Conservation (phyloP, 2,888 invertebrate species). For the Ornithoptera alexandrae region DNA sequence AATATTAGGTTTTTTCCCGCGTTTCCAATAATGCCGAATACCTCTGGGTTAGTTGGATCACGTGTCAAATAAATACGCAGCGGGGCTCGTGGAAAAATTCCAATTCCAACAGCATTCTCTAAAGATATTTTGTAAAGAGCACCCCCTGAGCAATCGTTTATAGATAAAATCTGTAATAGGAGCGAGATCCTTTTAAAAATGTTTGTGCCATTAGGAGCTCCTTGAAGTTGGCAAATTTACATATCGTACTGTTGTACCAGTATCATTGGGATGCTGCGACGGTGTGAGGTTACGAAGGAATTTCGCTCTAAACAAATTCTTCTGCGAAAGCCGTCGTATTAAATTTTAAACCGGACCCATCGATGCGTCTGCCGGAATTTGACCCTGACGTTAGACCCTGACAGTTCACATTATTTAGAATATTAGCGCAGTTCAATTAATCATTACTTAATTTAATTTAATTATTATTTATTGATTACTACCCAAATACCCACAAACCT, state of each 20-base stretch:
- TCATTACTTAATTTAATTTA: no score
- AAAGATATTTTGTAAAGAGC: conserved; percentile 25
- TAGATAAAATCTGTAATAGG: conserved; percentile 28
- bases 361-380: no score
- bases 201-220: conserved; percentile 23
- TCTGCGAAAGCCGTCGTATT: no score
- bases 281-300: conserved; percentile 1
- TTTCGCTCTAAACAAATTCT: background rate
- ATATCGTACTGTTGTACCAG: conserved; percentile 21
- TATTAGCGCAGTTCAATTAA: no score
- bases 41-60: conserved; percentile 10
- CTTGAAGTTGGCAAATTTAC: conserved; percentile 27
- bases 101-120: conserved; percentile 22
- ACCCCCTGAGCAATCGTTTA: conserved; percentile 28
- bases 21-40: conserved; percentile 21
- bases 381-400: no score
- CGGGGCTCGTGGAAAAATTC: conserved; percentile 24
- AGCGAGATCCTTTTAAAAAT: conserved; percentile 28
- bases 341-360: no score
- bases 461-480: no score
- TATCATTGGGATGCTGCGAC: conserved; percentile 21
- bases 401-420: no score
- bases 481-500: no score
- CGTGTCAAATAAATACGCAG: conserved; percentile 24
- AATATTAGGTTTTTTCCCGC: background rate